Base-by-base conservation (phyloP, 1,140 invertebrate genomes). In the Heterodera carotae region DNA sequence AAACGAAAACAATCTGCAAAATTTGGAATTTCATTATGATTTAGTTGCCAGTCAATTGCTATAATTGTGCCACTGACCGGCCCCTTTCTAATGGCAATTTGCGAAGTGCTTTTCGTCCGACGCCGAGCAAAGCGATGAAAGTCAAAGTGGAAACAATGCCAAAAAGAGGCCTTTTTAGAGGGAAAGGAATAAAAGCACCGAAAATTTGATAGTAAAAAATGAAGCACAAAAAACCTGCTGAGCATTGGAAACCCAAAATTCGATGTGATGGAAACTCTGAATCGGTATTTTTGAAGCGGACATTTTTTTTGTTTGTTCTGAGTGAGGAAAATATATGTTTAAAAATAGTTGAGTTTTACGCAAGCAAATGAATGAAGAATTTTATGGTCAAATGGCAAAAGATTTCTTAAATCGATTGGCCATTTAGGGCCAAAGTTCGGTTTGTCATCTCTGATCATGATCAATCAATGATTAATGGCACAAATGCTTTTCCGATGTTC, bases 41-140 rank as follows among this genome's bases (percentile, higher is more conserved):
- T 48, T 62, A 72, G n/a, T n/a, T n/a, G 29, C n/a, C n/a, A 59
- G n/a, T 31, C 4, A 15, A 39, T 8, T 76, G 10, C 96, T 95
- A 27, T 25, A 10, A 60, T 36, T 34, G 0, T 10, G 33, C 39
- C 29, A n/a, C 93, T 89, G 76, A 97, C 95, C 92, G 95, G 92
- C 88, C 97, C 94, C 90, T 98, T 93, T 88, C 91, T 91, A 33
- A 98, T 92, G 64, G 92, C 95, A 90, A 98, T 93, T 12, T 92
- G 90, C 10, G 93, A 93, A 74, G 95, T 90, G 69, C 91, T 92
- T 33, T 94, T 94, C 29, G 95, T 97, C 90, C 98, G 95, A 75
- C 92, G 92, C 88, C 97, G 97, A 2, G 93, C 94, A 62, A 95
- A 89, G 0, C 93, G 93, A 88, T 95, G 91, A 87, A 98, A 99